A percentile compares a stretch with the other conserved stretches of the same genome.
phyloP scores from a whole-genome alignment of 2,797 vertebrate species.

The Epinephelus coioides region DNA sequence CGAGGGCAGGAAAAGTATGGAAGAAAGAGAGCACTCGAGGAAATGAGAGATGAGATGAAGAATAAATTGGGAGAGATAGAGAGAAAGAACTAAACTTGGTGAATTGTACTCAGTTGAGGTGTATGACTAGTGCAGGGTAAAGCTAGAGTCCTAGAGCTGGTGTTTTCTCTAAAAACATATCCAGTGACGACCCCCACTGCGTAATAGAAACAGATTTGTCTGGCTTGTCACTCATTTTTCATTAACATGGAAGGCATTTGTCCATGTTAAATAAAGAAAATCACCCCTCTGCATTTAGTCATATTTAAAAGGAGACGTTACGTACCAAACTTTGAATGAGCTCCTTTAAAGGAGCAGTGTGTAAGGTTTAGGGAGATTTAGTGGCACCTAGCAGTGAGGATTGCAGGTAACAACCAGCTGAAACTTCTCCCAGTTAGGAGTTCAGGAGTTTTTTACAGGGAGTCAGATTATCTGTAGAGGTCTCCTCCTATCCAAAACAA shows the following conservation, averaged over 20 bases:
- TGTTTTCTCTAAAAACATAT: slow-evolving; percentile 69
- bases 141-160: slow-evolving; percentile 3
- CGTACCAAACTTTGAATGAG: background rate
- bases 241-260: slow-evolving; percentile 33
- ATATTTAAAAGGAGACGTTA: slow-evolving; percentile 26
- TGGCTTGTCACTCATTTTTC: slow-evolving; percentile 41
- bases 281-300: slow-evolving; percentile 28
- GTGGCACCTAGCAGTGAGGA: too few species aligned
- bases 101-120: slow-evolving; percentile 16
- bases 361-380: too few species aligned
- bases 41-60: slow-evolving; percentile 27
- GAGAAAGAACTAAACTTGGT: slow-evolving; percentile 1
- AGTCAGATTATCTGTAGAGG: too few species aligned
- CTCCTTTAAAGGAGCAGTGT: background rate
- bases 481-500: too few species aligned
- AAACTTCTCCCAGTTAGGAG: too few species aligned
- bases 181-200: slow-evolving; percentile 28
- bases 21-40: slow-evolving; percentile 21
- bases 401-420: too few species aligned
- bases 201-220: slow-evolving; percentile 30
- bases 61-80: slow-evolving; percentile 16
- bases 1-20: slow-evolving; percentile 23
- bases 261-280: slow-evolving; percentile 44
- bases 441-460: too few species aligned
- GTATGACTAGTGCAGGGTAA: slow-evolving; percentile 19